A percentile compares a stretch with the other conserved stretches of the same genome.
phyloP scores from a whole-genome alignment of 2,888 invertebrate genomes.

The Caenorhabditis virilis region DNA sequence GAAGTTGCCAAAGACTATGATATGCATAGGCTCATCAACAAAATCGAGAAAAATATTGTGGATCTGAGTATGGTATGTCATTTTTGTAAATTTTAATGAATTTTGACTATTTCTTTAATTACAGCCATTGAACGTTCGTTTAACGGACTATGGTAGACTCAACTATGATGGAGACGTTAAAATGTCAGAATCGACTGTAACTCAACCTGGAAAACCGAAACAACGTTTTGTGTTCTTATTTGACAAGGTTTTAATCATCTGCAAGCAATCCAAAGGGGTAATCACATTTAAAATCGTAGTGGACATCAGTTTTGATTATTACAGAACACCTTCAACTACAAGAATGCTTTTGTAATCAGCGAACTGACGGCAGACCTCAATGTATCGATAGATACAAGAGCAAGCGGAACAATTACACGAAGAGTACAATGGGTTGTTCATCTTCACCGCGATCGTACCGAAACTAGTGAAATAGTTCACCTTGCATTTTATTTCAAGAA shows the following conservation, averaged over 20 bases:
- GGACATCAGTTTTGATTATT: not conserved
- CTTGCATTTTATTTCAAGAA: slow-evolving; percentile 32
- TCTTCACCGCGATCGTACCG: slow-evolving; percentile 29
- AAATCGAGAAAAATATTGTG: slow-evolving; percentile 79
- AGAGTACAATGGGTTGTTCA: slow-evolving; percentile 31
- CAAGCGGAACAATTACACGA: slow-evolving; percentile 44
- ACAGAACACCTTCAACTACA: slow-evolving; percentile 57
- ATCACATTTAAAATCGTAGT: not conserved
- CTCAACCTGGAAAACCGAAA: slow-evolving; percentile 48
- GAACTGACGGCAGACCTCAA: slow-evolving; percentile 45
- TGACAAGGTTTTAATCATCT: slow-evolving; percentile 92
- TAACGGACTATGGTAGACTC: slow-evolving; percentile 88
- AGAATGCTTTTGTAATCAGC: slow-evolving; percentile 51
- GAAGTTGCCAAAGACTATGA: slow-evolving; percentile 96
- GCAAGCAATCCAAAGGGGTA: slow-evolving; percentile 73
- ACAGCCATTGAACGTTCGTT: slow-evolving; percentile 79
- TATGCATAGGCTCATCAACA: slow-evolving; percentile 84
- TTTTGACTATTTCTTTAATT: slow-evolving; percentile 6
- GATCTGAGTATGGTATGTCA: slow-evolving; percentile 66
- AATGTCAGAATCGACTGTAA: slow-evolving; percentile 38
- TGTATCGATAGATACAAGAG: slow-evolving; percentile 25
- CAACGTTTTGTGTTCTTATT: slow-evolving; percentile 90
- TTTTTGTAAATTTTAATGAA: not conserved
- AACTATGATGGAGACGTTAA: slow-evolving; percentile 85
- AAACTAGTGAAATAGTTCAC: slow-evolving; percentile 24